Percentiles rank a stretch among this genome's conserved stretches.
Evolutionary conservation across 1,140 invertebrate species (phyloP).

Genomic region (Lanistes nyassanus): DNA sequence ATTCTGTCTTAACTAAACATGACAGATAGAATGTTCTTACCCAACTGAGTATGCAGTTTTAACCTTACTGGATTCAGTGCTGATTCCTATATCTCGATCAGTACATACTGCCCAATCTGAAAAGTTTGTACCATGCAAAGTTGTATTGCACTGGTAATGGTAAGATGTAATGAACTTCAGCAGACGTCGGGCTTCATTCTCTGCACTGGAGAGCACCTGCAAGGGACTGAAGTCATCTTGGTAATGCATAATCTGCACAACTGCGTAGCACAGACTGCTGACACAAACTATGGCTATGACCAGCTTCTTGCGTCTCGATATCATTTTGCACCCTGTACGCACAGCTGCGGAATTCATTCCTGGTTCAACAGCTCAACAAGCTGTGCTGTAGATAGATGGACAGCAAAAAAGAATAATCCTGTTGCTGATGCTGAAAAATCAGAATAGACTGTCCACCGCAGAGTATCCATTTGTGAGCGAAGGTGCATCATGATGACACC

Average conservation of each 20-base stretch:
- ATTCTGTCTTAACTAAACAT: no score
- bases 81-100: slow-evolving; percentile 51
- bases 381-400: no score
- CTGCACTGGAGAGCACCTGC: slow-evolving; percentile 56
- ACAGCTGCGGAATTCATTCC: background rate
- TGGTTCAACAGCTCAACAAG: no score
- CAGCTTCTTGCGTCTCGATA: slow-evolving; percentile 16
- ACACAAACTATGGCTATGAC: background rate
- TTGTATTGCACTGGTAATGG: slow-evolving; percentile 59
- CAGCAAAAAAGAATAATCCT: no score
- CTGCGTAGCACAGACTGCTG: slow-evolving; percentile 26
- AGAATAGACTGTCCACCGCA: no score
- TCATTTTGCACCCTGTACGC: slow-evolving; percentile 1
- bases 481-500: no score
- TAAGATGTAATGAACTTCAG: slow-evolving; percentile 60
- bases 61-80: slow-evolving; percentile 42
- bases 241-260: slow-evolving; percentile 53
- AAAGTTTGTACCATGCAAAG: slow-evolving; percentile 49
- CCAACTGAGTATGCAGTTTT: slow-evolving; percentile 59
- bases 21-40: slow-evolving; percentile 34
- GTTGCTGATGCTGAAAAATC: no score
- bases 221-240: slow-evolving; percentile 57
- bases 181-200: slow-evolving; percentile 58
- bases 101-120: slow-evolving; percentile 56
- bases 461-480: no score